Conservation (phyloP, 2,797 vertebrate genomes). For the Rhabdomys pumilio region DNA sequence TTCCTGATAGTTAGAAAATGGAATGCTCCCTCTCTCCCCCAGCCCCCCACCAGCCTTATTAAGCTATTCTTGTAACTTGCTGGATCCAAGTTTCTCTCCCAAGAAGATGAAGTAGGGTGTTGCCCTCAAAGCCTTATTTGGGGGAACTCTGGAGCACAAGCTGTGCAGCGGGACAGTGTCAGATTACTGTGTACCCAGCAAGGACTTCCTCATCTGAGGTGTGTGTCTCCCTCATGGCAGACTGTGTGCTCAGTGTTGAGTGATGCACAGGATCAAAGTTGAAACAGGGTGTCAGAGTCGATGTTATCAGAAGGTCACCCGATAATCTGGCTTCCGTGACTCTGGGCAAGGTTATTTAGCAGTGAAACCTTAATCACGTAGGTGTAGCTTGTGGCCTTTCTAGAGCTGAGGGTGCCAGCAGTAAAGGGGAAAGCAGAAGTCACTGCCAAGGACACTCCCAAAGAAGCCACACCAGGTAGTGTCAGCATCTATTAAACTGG, state of each 20-base stretch:
- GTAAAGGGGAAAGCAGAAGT: not conserved
- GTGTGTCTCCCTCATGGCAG: not conserved
- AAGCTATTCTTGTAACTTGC: not conserved
- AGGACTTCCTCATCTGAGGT: not conserved
- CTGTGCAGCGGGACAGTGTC: not conserved
- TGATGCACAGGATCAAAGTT: not conserved
- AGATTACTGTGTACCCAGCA: not conserved
- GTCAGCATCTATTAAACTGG: not conserved
- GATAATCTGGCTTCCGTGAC: not conserved
- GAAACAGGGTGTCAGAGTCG: not conserved
- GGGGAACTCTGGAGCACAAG: not conserved
- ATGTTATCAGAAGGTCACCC: not conserved
- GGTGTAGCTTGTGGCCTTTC: not conserved
- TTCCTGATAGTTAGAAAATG: not conserved
- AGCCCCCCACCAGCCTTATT: not conserved
- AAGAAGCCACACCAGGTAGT: not conserved
- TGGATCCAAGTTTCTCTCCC: not conserved
- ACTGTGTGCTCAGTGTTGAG: not conserved
- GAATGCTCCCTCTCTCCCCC: not conserved
- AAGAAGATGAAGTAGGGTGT: not conserved
- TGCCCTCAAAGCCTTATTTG: not conserved
- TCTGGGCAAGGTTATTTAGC: not conserved
- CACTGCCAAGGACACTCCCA: not conserved
- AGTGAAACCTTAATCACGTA: not conserved
- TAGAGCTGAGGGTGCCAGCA: not conserved